These are phyloP conservation scores for Halichoeres trimaculatus DNA, from an alignment of 2,113 vertebrate genomes.

Conservation along the genomic window DNA sequence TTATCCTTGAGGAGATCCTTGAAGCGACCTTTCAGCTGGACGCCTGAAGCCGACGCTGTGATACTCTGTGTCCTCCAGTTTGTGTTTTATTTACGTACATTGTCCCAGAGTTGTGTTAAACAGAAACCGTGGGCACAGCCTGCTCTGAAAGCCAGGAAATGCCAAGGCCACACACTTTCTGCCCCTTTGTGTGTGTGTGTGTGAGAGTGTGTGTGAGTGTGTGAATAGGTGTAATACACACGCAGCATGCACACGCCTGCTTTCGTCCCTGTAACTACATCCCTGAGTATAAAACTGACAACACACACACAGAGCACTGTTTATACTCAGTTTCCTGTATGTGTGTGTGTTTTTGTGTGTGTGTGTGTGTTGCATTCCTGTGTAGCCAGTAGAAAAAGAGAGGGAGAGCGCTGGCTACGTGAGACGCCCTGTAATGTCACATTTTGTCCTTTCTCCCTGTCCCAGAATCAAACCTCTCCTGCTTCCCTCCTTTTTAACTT, in stretches of 20 bases:
- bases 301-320: conserved; percentile 41
- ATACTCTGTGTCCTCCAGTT: too few relatives aligned
- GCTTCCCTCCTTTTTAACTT: background rate
- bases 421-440: conserved; percentile 64
- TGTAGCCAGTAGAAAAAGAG: conserved; percentile 45
- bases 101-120: background rate
- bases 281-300: conserved; percentile 24
- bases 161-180: conserved; percentile 61
- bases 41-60: too few relatives aligned
- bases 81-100: too few relatives aligned
- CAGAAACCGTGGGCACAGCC: conserved; percentile 31
- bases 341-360: conserved; percentile 26
- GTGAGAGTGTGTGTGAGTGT: conserved; percentile 22
- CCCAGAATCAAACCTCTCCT: background rate
- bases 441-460: conserved; percentile 35
- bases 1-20: too few relatives aligned
- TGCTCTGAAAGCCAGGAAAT: conserved; percentile 67
- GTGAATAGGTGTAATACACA: background rate
- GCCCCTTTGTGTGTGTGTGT: conserved; percentile 39
- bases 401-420: conserved; percentile 46
- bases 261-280: conserved; percentile 10
- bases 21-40: too few relatives aligned
- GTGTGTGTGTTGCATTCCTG: conserved; percentile 70
- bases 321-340: conserved; percentile 67
- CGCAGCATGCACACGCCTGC: background rate